phyloP scores from a whole-genome alignment of 2,113 vertebrate genomes.

The Tachycineta bicolor region DNA sequence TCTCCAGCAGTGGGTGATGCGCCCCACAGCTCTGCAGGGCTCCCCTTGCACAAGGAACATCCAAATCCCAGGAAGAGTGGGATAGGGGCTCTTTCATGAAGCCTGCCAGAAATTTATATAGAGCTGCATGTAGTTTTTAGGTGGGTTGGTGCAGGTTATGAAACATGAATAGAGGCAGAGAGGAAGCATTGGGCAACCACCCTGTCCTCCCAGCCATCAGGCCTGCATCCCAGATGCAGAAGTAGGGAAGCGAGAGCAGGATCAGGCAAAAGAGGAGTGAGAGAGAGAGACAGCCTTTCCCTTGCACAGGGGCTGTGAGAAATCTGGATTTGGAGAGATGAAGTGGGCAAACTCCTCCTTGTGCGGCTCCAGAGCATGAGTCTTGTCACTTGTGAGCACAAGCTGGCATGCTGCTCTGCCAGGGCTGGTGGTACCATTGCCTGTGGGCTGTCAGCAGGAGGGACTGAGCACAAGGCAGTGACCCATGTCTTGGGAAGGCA shows the following conservation, averaged over 20 bases:
- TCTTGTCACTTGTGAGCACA: not conserved
- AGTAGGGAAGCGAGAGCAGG: not conserved
- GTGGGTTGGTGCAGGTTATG: not conserved
- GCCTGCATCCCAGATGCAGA: not conserved
- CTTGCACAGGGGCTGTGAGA: not conserved
- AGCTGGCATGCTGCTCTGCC: not conserved
- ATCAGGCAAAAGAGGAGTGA: rapidly evolving
- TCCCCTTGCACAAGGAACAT: not conserved
- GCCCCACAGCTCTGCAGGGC: rapidly evolving
- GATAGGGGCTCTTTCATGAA: not conserved
- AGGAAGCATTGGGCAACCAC: constrained; percentile 1
- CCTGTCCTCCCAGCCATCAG: not conserved
- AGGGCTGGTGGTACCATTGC: not conserved
- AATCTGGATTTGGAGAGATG: not conserved
- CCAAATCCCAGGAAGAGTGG: rapidly evolving
- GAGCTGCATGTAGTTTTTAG: not conserved
- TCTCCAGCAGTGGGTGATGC: rapidly evolving
- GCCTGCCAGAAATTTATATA: not conserved
- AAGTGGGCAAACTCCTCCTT: not conserved
- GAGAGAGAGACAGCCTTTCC: not conserved
- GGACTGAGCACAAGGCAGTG: not conserved
- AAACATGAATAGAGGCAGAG: not conserved
- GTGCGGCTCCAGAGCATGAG: not conserved
- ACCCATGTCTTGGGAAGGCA: not conserved
- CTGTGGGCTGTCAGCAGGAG: not conserved